Conservation (phyloP, 2,797 vertebrate genomes). For the Allobates femoralis region DNA sequence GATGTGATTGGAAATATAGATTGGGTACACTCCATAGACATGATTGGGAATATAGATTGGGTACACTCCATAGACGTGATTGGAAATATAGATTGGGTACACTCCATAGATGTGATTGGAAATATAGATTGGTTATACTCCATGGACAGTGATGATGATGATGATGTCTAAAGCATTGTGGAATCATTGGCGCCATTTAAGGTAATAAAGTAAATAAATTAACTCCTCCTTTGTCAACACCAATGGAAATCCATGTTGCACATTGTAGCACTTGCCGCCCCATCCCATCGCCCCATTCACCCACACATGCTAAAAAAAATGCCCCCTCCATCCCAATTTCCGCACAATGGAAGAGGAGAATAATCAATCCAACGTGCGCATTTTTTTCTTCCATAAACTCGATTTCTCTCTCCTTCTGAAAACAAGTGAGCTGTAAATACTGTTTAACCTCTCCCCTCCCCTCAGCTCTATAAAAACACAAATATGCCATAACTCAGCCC, state of each 20-base stretch:
- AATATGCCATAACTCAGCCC: slow-evolving; percentile 99
- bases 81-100: no score
- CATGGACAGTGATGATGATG: no score
- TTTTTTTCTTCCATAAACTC: slow-evolving; percentile 79
- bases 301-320: neutral
- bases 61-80: no score
- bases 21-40: no score
- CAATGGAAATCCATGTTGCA: neutral
- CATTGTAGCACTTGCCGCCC: neutral
- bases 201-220: neutral
- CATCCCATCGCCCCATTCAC: neutral
- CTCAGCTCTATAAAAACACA: slow-evolving; percentile 98
- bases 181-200: no score
- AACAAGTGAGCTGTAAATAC: slow-evolving; percentile 99
- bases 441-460: slow-evolving; percentile 90
- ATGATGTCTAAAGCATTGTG: no score
- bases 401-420: slow-evolving; percentile 90
- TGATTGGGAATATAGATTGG: no score
- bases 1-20: no score
- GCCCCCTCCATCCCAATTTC: slow-evolving; percentile 73
- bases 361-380: slow-evolving; percentile 72
- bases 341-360: slow-evolving; percentile 73
- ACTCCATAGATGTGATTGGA: no score
- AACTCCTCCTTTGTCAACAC: neutral
- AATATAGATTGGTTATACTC: no score